A percentile compares a stretch with the other conserved stretches of the same genome.
These are phyloP conservation scores for Rostratula benghalensis DNA, from an alignment of 2,113 vertebrate genomes.

Conservation along the genomic window DNA sequence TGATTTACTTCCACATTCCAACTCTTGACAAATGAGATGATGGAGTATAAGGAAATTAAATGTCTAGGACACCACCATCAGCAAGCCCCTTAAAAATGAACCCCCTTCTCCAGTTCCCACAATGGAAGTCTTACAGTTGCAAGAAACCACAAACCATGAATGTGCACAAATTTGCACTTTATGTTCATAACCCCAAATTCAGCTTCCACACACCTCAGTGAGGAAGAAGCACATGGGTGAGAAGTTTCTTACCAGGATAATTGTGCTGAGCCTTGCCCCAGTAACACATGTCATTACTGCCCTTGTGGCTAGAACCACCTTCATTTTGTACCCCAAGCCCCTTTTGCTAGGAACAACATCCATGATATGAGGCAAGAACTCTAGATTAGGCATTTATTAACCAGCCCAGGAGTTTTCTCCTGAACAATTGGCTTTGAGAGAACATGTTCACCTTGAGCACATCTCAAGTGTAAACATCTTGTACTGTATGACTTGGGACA, in stretches of 20 bases:
- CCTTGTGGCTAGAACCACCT: background rate
- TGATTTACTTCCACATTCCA: background rate
- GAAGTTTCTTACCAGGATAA: background rate
- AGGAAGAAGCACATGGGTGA: background rate
- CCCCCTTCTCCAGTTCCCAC: background rate
- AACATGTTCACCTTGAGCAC: background rate
- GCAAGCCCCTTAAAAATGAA: background rate
- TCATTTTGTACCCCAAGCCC: background rate
- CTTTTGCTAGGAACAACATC: background rate
- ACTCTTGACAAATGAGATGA: background rate
- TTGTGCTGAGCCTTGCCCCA: background rate
- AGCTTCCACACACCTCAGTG: fast-evolving
- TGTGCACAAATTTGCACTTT: fast-evolving
- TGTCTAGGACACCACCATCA: background rate
- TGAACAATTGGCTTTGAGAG: background rate
- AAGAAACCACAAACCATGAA: background rate
- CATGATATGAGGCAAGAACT: fast-evolving
- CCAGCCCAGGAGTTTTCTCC: background rate
- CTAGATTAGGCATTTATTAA: background rate
- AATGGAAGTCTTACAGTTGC: background rate
- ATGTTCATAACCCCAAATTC: background rate
- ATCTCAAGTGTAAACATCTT: background rate
- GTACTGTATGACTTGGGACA: background rate
- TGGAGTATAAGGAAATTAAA: background rate
- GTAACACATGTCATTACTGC: background rate